A percentile compares a stretch with the other conserved stretches of the same genome.
phyloP scores from a whole-genome alignment of 2,113 vertebrate species.

The Mohoua ochrocephala region DNA sequence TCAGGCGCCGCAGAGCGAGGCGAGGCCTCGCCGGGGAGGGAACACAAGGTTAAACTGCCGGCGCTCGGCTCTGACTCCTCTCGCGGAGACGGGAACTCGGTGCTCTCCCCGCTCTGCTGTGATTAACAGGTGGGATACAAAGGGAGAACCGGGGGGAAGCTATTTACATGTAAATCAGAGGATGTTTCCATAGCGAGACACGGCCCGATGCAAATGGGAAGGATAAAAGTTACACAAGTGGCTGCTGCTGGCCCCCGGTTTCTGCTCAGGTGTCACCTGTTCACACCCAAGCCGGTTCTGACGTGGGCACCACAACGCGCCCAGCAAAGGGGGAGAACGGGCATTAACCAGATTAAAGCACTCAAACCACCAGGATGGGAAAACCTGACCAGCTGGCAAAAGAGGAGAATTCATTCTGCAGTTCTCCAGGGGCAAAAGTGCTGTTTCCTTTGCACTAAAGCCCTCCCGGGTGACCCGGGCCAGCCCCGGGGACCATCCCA shows the following conservation, averaged over 20 bases:
- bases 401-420: neutral
- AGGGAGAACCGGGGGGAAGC: neutral
- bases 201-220: neutral
- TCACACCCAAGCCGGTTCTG: neutral
- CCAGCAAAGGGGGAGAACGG: neutral
- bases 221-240: neutral
- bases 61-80: slow-evolving; percentile 1
- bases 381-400: neutral
- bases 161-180: slow-evolving; percentile 35
- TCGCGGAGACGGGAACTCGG: neutral
- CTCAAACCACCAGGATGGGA: neutral
- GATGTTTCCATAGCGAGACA: slow-evolving; percentile 23
- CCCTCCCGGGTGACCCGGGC: accelerated
- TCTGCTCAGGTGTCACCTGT: neutral
- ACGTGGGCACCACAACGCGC: neutral
- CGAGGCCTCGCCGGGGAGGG: neutral
- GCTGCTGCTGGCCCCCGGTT: neutral
- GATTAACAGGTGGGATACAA: slow-evolving; percentile 48
- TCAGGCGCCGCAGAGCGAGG: neutral
- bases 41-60: slow-evolving; percentile 41
- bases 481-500: accelerated
- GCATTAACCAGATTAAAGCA: neutral
- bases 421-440: accelerated
- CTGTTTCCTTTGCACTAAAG: accelerated
- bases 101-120: neutral